Evolutionary conservation across 2,113 vertebrate species (phyloP), one percentile per base, ranked within the genome.

Genomic region (Myotis davidii): DNA sequence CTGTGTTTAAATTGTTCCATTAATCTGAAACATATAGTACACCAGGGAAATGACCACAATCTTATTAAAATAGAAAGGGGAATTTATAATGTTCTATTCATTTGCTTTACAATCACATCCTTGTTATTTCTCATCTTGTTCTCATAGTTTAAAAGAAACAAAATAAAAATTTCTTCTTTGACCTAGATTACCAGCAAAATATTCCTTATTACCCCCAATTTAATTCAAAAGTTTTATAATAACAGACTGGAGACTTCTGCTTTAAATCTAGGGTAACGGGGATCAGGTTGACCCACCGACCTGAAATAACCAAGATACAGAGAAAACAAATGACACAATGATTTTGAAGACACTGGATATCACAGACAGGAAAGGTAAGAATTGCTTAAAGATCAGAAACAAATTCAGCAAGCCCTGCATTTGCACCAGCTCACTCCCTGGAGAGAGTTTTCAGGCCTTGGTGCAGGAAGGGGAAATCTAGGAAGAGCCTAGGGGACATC

Each of bases 61-160:
- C 9, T 59, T 86, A 76, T 48, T 29, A 32, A 85, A 77, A 59
- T 32, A 9, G 4, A 20, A 77, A 88, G 34, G 50, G 37, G 52
- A 85, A 87, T 88, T 48, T n/a, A 21, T 72, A 61, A 27, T 18
- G 11, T 20, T 89, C 18, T 67, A 37, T 21, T 37, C 10, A 10
- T 74, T 27, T 45, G 83, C 3, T 76, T 91, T 89, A 52, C 11
- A 39, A 12, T 76, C 25, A 34, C 18, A 70, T 72, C 17, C 25
- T 32, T 87, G 13, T 1, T 5, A 56, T 73, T 89, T 42, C 16
- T 83, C 27, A 34, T 87, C 25, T 37, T 76, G 12, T 50, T 82
- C 17, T 20, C 29, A 56, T 59, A 29, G 17, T n/a, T 90, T 85
- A 95, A 88, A 95, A 76, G 73, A 85, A 92, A 77, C 6, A 82